Conservation (phyloP, 2,113 vertebrate genomes). For the Asarcornis scutulata region DNA sequence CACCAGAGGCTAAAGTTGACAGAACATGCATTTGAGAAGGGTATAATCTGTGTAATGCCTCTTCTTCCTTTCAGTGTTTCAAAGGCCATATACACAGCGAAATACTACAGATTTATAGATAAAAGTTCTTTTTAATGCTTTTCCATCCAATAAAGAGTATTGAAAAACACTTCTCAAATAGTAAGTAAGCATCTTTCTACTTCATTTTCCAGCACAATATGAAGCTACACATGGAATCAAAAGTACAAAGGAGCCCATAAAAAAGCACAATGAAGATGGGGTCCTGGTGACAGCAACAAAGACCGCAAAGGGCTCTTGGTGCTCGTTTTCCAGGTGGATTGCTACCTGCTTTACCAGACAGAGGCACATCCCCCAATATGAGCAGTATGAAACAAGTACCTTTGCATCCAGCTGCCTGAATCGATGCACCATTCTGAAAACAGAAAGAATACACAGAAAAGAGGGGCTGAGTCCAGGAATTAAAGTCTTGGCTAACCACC, state of each 20-base stretch:
- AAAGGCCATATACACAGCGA: background rate
- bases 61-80: accelerated
- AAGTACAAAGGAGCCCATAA: accelerated
- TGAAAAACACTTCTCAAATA: background rate
- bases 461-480: background rate
- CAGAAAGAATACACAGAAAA: background rate
- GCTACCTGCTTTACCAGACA: background rate
- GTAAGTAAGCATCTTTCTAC: background rate
- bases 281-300: background rate
- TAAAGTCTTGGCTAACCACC: too few relatives aligned
- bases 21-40: background rate
- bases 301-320: background rate
- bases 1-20: background rate
- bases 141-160: background rate
- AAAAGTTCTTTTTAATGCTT: background rate
- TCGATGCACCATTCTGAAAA: slow-evolving; percentile 73
- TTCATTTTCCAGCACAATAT: background rate
- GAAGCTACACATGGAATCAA: background rate
- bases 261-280: background rate
- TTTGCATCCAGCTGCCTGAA: slow-evolving; percentile 80
- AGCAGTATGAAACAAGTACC: slow-evolving; percentile 52
- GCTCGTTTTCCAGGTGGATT: background rate
- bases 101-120: background rate
- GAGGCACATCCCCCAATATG: background rate
- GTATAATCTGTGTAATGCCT: background rate